Conservation (phyloP, 2,113 vertebrate species). For the Coryphaenoides rupestris region DNA sequence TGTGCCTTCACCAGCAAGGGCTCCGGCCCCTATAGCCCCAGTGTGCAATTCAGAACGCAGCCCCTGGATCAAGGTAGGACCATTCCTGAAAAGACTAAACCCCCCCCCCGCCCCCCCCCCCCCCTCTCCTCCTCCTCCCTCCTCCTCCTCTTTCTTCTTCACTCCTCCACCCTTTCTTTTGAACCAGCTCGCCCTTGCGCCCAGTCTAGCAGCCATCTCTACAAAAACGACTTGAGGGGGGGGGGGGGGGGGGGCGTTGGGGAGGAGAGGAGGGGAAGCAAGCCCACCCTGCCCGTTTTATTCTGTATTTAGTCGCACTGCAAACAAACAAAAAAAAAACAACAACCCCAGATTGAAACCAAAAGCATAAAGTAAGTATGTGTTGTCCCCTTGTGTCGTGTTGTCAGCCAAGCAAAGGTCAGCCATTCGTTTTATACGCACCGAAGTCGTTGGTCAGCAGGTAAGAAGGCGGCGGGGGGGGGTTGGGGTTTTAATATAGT, state of each 20-base stretch:
- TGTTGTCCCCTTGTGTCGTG: slow-evolving; percentile 55
- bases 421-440: slow-evolving; percentile 48
- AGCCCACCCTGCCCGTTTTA: neutral
- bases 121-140: slow-evolving; percentile 35
- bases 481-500: slow-evolving; percentile 38
- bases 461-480: slow-evolving; percentile 54
- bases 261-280: too few species aligned
- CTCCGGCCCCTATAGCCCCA: slow-evolving; percentile 98
- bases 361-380: slow-evolving; percentile 54
- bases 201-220: slow-evolving; percentile 33
- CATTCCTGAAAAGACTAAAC: slow-evolving; percentile 75
- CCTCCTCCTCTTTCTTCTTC: neutral
- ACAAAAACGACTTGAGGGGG: too few species aligned
- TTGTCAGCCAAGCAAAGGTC: slow-evolving; percentile 52
- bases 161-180: neutral
- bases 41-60: slow-evolving; percentile 99
- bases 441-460: slow-evolving; percentile 50
- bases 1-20: slow-evolving; percentile 99
- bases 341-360: too few species aligned
- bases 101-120: slow-evolving; percentile 43
- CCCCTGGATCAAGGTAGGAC: slow-evolving; percentile 99
- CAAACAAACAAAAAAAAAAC: slow-evolving; percentile 46
- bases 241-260: too few species aligned
- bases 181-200: slow-evolving; percentile 35
- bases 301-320: slow-evolving; percentile 27